Evolutionary conservation across 2,888 invertebrate species (phyloP), one percentile per base, ranked within the genome.

Genomic region (Diabrotica balteata): DNA sequence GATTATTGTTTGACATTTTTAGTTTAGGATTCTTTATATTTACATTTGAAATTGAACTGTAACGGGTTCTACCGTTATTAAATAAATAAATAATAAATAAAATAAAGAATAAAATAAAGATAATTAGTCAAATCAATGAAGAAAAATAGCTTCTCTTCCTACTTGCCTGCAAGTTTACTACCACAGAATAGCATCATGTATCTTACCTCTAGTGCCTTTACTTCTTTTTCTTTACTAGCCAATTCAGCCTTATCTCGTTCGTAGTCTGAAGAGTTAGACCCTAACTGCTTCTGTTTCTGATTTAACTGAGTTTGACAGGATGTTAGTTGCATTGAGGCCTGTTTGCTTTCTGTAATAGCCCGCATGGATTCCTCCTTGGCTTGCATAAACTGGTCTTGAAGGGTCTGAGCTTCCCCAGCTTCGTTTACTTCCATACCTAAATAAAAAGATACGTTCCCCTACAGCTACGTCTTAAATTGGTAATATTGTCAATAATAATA

Each of bases 371-470:
- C 89, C 75, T 92, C 90, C 80, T 94, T 92, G 0, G 93, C 93
- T 79, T 88, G 89, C 82, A 96, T 96, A 22, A 97, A 87, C 81
- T 96, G 96, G 74, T 96, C 94, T 80, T 95, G 94, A 63, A 98
- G 86, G 0, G 97, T 93, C 47, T 93, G 92, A 7, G 93, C 90
- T 78, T 90, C 88, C 0, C 95, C 95, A 70, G 90, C 90, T 17
- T 91, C 93, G 73, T 91, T 92, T 61, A 93, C 90, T 51, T 92
- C 88, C 76, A 93, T 86, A 8, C 98, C 98, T 46, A 93, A 88
- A 78, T 91, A 60, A 47, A 47, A 17, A 53, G 54, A 46, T 47
- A 17, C 1, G 32, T 32, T 0, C 0, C 32, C 4, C 32, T 32
- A 32, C 3, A 32, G 32, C 4, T 32, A 32, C 4, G 5, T 32